A percentile compares a stretch with the other conserved stretches of the same genome.
phyloP scores from a whole-genome alignment of 2,797 vertebrate genomes.

The Stomatorhinus walkeri region DNA sequence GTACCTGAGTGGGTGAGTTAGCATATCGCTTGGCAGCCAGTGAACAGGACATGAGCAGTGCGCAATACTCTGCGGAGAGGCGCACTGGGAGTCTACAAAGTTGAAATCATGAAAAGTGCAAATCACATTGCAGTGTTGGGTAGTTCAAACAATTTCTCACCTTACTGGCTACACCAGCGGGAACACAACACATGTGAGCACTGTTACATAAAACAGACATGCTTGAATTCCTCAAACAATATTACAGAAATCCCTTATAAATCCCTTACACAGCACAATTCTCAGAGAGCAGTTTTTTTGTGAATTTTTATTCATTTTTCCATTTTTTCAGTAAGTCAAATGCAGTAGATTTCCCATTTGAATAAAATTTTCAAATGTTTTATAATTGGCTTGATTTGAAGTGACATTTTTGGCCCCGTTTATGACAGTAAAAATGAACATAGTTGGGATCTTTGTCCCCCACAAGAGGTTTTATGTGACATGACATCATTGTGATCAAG shows the following conservation, averaged over 20 bases:
- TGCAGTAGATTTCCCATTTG: not conserved
- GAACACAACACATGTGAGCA: not conserved
- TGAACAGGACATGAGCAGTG: not conserved
- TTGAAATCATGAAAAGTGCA: not conserved
- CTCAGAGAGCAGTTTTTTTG: not conserved
- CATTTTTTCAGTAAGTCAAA: not conserved
- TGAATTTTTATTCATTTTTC: not conserved
- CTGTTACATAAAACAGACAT: constrained; percentile 16
- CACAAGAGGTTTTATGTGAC: not conserved
- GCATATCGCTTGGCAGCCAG: not conserved
- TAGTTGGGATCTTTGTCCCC: not conserved
- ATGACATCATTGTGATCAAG: not conserved
- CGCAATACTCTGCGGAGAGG: too few species aligned
- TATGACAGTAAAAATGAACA: not conserved
- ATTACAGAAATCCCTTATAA: not conserved
- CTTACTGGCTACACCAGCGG: not conserved
- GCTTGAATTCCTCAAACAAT: not conserved
- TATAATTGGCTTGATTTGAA: not conserved
- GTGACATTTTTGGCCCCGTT: not conserved
- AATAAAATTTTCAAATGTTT: not conserved
- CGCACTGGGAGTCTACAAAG: not conserved
- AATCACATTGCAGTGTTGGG: not conserved
- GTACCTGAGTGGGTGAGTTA: not conserved
- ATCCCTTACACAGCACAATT: not conserved
- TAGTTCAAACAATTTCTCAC: not conserved